phyloP scores from a whole-genome alignment of 2,113 vertebrate genomes.

The Erpornis zantholeuca region DNA sequence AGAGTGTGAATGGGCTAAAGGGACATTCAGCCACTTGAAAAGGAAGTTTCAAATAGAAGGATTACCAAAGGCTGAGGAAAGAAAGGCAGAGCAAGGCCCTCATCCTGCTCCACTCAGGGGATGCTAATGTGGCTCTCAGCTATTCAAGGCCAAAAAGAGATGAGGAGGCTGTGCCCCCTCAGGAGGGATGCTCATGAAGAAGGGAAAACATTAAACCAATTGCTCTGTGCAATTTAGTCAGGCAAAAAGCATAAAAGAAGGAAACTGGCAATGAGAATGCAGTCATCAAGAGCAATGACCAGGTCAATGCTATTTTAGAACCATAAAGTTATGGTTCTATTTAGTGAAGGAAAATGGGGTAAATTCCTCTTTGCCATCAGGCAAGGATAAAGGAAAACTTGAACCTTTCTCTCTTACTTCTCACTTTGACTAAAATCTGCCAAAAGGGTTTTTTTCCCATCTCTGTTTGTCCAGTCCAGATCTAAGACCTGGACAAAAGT shows the following conservation, averaged over 20 bases:
- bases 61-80: neutral
- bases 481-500: neutral
- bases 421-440: neutral
- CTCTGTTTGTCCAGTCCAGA: neutral
- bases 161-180: neutral
- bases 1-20: neutral
- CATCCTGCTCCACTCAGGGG: neutral
- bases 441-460: fast-evolving
- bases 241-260: neutral
- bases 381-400: neutral
- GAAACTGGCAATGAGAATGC: neutral
- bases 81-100: neutral
- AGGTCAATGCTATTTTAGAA: neutral
- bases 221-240: neutral
- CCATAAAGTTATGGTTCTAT: neutral
- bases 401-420: neutral
- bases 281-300: neutral
- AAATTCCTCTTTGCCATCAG: neutral
- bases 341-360: neutral
- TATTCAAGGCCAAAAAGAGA: neutral
- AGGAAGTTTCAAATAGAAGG: neutral
- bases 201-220: neutral
- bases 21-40: neutral
- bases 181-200: neutral
- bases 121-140: neutral